Base-by-base conservation (phyloP, 2,797 vertebrate genomes). In the Cheirogaleus major region DNA sequence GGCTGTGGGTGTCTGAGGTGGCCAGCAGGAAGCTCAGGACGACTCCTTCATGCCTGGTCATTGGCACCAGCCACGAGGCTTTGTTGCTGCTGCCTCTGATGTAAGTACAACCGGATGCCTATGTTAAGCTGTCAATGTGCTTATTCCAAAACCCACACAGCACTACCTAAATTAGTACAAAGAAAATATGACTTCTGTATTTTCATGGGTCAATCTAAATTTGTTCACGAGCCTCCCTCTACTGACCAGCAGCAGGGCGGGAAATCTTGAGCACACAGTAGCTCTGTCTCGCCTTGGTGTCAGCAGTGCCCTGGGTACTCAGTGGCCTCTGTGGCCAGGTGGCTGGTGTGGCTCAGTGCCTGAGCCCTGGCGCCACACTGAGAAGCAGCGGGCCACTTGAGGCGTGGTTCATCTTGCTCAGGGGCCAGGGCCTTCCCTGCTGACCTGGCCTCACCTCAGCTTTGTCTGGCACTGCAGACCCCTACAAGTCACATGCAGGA, bases 111-210 rank as follows among this genome's bases (percentile, higher is more conserved):
- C 22, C 17, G 13, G 48, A 85, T 9, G 12, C 20, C 67, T n/a
- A 55, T 20, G 32, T 45, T 38, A 27, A 89, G 78, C 5, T 55
- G 72, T 61, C 79, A 92, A n/a, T 48, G 50, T 4, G 11, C 35
- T 41, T 61, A 48, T 35, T 79, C 61, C 38, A 91, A 95, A 96
- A 89, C 80, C 55, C 70, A 52, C 70, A 61, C 12, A 61, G 32
- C 41, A 43, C 17, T 35, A 32, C 14, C 69, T 17, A 57, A 55
- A 32, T 32, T 11, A 45, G 30, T 35, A 12, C 27, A 63, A 72
- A 94, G 52, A 72, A 65, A 81, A 73, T 0, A 1, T 25, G 38
- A 41, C 61, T 30, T 91, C 73, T 90, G 23, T 8, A 48, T 83
- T 78, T 63, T 86, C 80, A 55, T 27, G 23, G 45, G 11, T 17